Percentiles rank a stretch among this genome's conserved stretches.
phyloP scores from a whole-genome alignment of 2,888 invertebrate species.

The Drosophila phalerata region DNA sequence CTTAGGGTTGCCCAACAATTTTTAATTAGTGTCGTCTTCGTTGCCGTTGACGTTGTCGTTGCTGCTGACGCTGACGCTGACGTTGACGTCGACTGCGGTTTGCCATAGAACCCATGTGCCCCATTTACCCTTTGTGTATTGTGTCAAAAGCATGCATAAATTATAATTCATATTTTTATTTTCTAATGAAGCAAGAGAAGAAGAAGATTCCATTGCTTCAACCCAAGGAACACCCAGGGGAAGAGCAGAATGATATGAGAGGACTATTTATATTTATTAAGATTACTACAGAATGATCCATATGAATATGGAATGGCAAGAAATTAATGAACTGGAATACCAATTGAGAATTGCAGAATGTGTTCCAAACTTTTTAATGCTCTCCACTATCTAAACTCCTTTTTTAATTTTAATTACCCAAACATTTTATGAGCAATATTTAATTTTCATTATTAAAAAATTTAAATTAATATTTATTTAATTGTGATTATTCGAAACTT shows the following conservation, averaged over 20 bases:
- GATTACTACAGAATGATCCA: background rate
- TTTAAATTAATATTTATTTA: too few relatives aligned
- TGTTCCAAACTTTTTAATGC: too few relatives aligned
- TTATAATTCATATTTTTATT: conserved; percentile 59
- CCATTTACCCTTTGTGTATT: conserved; percentile 72
- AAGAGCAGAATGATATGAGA: background rate
- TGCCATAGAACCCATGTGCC: conserved; percentile 38
- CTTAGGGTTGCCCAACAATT: conserved; percentile 66
- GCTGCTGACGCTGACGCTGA: conserved; percentile 9
- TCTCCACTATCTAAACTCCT: too few relatives aligned
- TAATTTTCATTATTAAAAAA: too few relatives aligned
- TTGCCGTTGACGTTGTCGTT: conserved; percentile 17
- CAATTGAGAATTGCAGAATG: background rate
- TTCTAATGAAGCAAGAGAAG: conserved; percentile 65
- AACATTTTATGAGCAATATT: too few relatives aligned
- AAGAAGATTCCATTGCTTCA: background rate
- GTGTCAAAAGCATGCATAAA: conserved; percentile 77
- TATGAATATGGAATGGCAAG: background rate
- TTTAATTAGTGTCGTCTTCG: conserved; percentile 73
- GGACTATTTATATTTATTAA: conserved; percentile 22
- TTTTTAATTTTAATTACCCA: too few relatives aligned
- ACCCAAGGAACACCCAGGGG: conserved; percentile 2
- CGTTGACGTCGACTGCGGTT: conserved; percentile 42
- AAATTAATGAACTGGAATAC: background rate
- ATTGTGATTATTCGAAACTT: too few relatives aligned